Evolutionary conservation across 2,888 invertebrate species (phyloP), one percentile per base, ranked within the genome.

Genomic region (Unio delphinus): DNA sequence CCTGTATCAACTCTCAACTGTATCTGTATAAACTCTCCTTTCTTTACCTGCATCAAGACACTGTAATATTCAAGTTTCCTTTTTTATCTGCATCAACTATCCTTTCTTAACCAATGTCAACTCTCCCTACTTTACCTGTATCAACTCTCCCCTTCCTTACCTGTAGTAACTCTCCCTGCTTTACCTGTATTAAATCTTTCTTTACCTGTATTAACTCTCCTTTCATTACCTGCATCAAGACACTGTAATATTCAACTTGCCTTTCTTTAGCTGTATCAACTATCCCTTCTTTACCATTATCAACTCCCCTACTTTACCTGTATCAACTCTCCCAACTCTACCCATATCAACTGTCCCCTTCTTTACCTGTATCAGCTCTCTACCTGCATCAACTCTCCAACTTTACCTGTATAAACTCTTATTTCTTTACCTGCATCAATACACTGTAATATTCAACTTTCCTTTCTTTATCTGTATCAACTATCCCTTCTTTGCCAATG

Each of bases 21-120:
- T 61, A 82, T 80, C 78, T 82, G 78, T 65, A 89, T 83, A 17
- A 88, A 71, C 45, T 83, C 78, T 69, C 88, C 87, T 65, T 89
- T 88, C 69, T 88, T 34, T 34, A 34, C 84, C 67, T 86, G 80
- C 15, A 89, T n/a, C n/a, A n/a, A n/a, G n/a, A n/a, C n/a, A n/a
- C n/a, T n/a, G n/a, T n/a, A n/a, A n/a, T n/a, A n/a, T n/a, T 86
- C 59, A 6, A 34, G 7, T 34, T 0, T 7, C 34, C 11, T 11
- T 45, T 45, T 45, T 59, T 61, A 82, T 80, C 78, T 82, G 79
- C 64, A 88, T 85, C 34, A 80, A 80, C 65, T 84, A 83, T 72
- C 34, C 6, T 7, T 34, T 34, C 28, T 28, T 28, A 3, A 28
- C 28, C 28, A 3, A 3, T 28, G 3, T 28, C 54, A 81, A 80